Conservation (phyloP, 2,888 invertebrate genomes). For the Habroteleia sp. region DNA sequence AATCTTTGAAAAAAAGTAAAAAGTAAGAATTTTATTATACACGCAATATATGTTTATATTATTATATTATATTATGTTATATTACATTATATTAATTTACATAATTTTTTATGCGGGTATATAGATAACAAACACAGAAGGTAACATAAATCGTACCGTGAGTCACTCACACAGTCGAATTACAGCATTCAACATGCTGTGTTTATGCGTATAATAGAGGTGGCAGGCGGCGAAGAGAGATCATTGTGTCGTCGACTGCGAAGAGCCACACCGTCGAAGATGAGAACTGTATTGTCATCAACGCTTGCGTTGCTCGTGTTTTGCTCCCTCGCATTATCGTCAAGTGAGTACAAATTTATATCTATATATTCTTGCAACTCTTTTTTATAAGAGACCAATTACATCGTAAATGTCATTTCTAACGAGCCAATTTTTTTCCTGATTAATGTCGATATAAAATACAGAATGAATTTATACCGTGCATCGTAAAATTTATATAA, state of each 20-base stretch:
- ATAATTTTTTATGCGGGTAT: too few relatives aligned
- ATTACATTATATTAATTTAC: too few relatives aligned
- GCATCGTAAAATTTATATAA: constrained; percentile 13
- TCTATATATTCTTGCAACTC: too few relatives aligned
- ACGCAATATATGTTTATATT: too few relatives aligned
- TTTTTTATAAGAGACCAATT: constrained; percentile 19
- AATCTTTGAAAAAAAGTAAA: too few relatives aligned
- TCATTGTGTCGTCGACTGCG: constrained; percentile 75
- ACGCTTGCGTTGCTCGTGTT: constrained; percentile 10
- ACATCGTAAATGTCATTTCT: constrained; percentile 25
- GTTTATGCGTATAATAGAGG: constrained; percentile 64
- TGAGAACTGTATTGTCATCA: constrained; percentile 45
- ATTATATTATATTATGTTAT: too few relatives aligned
- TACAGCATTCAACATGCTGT: constrained; percentile 28
- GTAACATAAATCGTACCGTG: constrained; percentile 9
- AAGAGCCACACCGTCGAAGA: constrained; percentile 47
- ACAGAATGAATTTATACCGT: constrained; percentile 8
- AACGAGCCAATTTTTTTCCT: constrained; percentile 30
- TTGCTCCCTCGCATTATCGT: constrained; percentile 16
- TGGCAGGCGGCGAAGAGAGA: constrained; percentile 70
- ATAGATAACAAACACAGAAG: constrained; percentile 29
- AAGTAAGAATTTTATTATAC: too few relatives aligned
- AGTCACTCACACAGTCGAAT: constrained; percentile 15
- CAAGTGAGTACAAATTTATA: constrained; percentile 45
- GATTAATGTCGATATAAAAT: constrained; percentile 26